Evolutionary conservation across 2,113 vertebrate species (phyloP).

Genomic region (Ochotona princeps): DNA sequence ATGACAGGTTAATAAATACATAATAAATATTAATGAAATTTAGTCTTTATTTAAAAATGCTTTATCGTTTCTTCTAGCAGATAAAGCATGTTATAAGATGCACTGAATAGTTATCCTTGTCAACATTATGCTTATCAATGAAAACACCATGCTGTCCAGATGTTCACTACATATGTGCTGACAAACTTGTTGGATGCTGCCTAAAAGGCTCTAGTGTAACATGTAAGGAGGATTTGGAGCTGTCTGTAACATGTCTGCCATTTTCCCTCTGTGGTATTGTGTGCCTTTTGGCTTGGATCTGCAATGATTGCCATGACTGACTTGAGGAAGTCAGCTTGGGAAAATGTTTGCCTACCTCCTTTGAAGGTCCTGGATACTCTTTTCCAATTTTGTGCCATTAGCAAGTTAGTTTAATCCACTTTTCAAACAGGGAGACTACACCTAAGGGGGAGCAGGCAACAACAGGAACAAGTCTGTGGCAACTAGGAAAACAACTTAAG

Average conservation of each 20-base stretch:
- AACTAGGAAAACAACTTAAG: background rate
- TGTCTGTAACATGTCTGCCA: background rate
- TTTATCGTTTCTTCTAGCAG: background rate
- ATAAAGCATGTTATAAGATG: slow-evolving; percentile 5
- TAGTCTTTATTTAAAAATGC: slow-evolving; percentile 18
- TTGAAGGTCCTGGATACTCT: background rate
- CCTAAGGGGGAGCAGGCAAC: background rate
- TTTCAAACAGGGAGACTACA: too few species aligned
- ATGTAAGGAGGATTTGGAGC: background rate
- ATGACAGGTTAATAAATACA: background rate
- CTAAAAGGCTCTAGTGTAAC: background rate
- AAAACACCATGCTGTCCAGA: background rate
- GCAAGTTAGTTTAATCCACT: slow-evolving; percentile 1
- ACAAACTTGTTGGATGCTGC: background rate
- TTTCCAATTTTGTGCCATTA: background rate
- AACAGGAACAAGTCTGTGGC: background rate
- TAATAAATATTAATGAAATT: background rate
- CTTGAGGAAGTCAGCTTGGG: background rate
- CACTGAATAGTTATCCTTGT: background rate
- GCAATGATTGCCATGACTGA: background rate
- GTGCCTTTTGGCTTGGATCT: background rate
- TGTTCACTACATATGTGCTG: background rate
- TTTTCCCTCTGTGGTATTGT: background rate
- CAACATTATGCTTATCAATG: background rate
- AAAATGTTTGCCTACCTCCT: background rate